A percentile compares a stretch with the other conserved stretches of the same genome.
Evolutionary conservation across 2,113 vertebrate genomes (phyloP).

Genomic region (Triplophysa siluroides): DNA sequence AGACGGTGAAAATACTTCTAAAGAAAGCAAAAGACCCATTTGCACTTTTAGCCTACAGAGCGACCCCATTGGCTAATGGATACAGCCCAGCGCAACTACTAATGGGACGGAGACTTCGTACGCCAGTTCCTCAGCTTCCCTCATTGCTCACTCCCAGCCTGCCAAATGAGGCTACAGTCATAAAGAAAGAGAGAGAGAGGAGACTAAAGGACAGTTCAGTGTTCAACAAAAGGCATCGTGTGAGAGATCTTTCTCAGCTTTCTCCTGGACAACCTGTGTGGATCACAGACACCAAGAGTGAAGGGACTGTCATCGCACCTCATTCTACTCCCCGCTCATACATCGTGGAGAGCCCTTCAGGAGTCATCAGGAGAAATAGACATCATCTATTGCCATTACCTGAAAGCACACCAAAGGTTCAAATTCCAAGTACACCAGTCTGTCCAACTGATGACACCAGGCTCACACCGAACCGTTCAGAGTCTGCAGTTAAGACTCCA

Average conservation of each 20-base stretch:
- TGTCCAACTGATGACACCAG: too few relatives aligned
- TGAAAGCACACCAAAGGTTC: too few relatives aligned
- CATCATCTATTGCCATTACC: too few relatives aligned
- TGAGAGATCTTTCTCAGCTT: background rate
- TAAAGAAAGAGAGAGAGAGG: conserved; percentile 21
- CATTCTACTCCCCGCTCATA: background rate
- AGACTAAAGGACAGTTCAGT: background rate
- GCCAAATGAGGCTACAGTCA: background rate
- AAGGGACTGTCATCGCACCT: background rate
- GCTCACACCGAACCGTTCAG: too few relatives aligned
- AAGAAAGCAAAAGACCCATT: conserved; percentile 24
- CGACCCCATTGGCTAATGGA: conserved; percentile 11
- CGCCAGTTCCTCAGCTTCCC: background rate
- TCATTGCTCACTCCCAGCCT: background rate
- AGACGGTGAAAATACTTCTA: background rate
- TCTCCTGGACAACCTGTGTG: background rate
- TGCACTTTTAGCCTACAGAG: background rate
- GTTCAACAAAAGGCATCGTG: background rate
- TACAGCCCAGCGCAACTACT: conserved; percentile 7
- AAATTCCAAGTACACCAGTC: too few relatives aligned
- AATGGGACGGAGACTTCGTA: background rate
- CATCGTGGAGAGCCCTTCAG: conserved; percentile 3
- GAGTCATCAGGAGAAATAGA: background rate
- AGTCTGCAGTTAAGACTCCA: too few relatives aligned
- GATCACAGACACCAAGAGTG: background rate